These are phyloP conservation scores for Theropithecus gelada DNA, from an alignment of 2,113 vertebrate genomes.

Conservation along the genomic window DNA sequence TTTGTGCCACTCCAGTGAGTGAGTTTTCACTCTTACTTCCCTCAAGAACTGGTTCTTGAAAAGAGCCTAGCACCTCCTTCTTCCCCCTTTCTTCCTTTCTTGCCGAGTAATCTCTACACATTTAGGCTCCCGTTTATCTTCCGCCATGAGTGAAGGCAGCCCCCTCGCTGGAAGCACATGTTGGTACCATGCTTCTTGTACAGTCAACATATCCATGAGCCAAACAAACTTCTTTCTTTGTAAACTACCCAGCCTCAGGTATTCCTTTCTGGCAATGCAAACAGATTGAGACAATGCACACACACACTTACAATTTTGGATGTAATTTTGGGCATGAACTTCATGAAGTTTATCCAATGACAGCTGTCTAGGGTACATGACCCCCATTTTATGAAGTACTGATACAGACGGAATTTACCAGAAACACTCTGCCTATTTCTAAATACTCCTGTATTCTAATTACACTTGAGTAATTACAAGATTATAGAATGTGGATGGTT, in stretches of 20 bases:
- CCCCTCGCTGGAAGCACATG: background rate
- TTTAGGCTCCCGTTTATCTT: background rate
- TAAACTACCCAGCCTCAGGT: background rate
- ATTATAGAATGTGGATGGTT: conserved; percentile 15
- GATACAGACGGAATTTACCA: conserved; percentile 35
- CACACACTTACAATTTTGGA: background rate
- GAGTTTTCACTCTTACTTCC: background rate
- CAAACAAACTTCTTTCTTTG: background rate
- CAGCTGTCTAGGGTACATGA: background rate
- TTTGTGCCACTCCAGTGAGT: background rate
- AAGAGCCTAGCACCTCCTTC: background rate
- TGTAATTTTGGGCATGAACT: background rate
- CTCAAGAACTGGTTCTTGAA: background rate
- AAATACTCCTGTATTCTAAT: conserved; percentile 50
- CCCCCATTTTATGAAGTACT: background rate
- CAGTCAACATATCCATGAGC: background rate
- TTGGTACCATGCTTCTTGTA: background rate
- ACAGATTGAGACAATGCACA: background rate
- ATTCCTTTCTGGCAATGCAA: background rate
- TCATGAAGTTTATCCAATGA: background rate
- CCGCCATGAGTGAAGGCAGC: background rate
- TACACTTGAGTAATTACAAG: conserved; percentile 47
- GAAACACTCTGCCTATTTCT: conserved; percentile 27
- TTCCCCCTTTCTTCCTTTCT: background rate
- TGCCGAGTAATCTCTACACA: background rate